A percentile compares a stretch with the other conserved stretches of the same genome.
Conservation (phyloP, 2,888 invertebrate genomes). For the Emmelina monodactyla region DNA sequence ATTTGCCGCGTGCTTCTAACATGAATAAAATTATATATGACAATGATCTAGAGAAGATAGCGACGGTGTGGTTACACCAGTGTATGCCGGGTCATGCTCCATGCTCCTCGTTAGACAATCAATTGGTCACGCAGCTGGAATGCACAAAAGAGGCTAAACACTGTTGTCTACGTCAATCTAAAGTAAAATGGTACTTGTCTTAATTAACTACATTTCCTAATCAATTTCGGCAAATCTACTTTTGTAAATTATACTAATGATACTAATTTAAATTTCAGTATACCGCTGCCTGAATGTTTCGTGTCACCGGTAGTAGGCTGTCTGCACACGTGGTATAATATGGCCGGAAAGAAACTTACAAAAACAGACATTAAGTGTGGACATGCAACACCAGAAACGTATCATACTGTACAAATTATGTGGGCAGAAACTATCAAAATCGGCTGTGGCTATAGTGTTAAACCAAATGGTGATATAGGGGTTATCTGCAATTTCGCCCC, state of each 20-base stretch:
- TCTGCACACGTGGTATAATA: conserved; percentile 43
- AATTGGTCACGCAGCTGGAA: conserved; percentile 41
- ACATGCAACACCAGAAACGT: conserved; percentile 30
- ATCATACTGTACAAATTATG: conserved; percentile 38
- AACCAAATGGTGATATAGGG: conserved; percentile 32
- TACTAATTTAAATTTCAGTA: no score
- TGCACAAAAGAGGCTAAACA: conserved; percentile 40
- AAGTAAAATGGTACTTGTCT: no score
- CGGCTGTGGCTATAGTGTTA: conserved; percentile 42
- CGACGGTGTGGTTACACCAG: conserved; percentile 41
- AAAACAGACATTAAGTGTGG: conserved; percentile 40
- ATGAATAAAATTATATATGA: conserved; percentile 53
- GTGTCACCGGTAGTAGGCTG: conserved; percentile 42
- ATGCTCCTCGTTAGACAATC: conserved; percentile 40
- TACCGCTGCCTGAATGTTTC: conserved; percentile 41
- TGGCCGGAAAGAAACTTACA: conserved; percentile 29
- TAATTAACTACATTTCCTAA: no score
- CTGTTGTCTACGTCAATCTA: conserved; percentile 39
- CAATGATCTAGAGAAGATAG: conserved; percentile 42
- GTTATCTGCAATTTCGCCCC: conserved; percentile 51
- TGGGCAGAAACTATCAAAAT: conserved; percentile 49
- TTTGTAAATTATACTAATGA: no score
- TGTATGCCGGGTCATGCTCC: conserved; percentile 48
- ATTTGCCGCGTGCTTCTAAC: conserved; percentile 43
- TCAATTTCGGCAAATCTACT: no score